Evolutionary conservation across 2,797 vertebrate genomes (phyloP).

Genomic region (Sebastes nivosus): DNA sequence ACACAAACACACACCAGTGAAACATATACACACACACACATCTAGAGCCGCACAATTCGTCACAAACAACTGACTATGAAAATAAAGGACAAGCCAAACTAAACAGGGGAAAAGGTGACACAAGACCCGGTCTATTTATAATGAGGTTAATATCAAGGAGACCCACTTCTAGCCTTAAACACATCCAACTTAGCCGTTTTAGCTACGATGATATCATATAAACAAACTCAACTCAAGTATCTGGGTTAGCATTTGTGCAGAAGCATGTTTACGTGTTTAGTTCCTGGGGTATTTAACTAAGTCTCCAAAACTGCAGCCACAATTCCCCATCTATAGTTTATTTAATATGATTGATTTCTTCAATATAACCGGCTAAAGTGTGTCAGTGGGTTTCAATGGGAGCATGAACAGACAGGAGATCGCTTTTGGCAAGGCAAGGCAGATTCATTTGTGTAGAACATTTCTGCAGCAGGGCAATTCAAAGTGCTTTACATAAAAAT

Average conservation of each 20-base stretch:
- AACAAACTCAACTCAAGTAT: background rate
- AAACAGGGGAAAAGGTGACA: background rate
- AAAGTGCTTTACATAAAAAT: too few species aligned
- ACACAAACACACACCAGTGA: background rate
- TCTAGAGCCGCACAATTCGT: background rate
- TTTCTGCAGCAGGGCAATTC: too few species aligned
- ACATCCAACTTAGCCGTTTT: background rate
- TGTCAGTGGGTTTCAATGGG: background rate
- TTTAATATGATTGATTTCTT: background rate
- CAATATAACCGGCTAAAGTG: background rate
- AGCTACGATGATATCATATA: background rate
- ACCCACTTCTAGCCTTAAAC: background rate
- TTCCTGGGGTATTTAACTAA: background rate
- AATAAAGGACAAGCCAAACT: slow-evolving; percentile 7
- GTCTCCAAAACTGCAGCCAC: background rate
- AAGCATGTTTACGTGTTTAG: background rate
- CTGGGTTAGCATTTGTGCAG: background rate
- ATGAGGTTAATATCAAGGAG: background rate
- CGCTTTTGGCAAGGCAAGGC: too few species aligned
- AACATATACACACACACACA: background rate
- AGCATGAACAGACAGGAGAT: background rate
- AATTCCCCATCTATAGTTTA: fast-evolving
- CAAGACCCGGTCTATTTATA: slow-evolving; percentile 8
- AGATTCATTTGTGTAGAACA: too few species aligned
- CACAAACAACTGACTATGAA: background rate